Conservation (phyloP, 2,888 invertebrate species). For the Drosophila subsilvestris region DNA sequence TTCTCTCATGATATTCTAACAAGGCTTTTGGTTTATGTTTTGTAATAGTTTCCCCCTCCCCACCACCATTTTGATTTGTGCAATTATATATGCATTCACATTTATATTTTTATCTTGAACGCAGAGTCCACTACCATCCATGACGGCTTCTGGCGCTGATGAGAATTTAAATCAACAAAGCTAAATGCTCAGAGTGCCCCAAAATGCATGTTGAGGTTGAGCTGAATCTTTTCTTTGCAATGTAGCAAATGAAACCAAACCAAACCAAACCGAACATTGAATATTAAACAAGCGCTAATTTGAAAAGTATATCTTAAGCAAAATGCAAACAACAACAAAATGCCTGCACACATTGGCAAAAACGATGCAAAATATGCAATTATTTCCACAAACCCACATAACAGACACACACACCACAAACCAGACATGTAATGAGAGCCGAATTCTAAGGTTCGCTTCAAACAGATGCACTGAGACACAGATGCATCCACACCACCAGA, state of each 20-base stretch:
- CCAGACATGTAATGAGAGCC: slow-evolving; percentile 26
- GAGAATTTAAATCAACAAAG: slow-evolving; percentile 89
- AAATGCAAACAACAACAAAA: slow-evolving; percentile 21
- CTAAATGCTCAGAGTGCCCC: slow-evolving; percentile 81
- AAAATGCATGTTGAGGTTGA: slow-evolving; percentile 67
- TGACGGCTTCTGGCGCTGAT: slow-evolving; percentile 87
- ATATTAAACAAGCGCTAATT: slow-evolving; percentile 53
- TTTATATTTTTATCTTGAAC: slow-evolving; percentile 75
- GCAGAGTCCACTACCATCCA: slow-evolving; percentile 89
- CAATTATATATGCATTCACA: slow-evolving; percentile 64
- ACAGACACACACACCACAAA: slow-evolving; percentile 15
- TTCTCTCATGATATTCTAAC: slow-evolving; percentile 25
- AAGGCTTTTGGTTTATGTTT: slow-evolving; percentile 45
- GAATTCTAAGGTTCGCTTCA: slow-evolving; percentile 19
- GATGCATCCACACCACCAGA: slow-evolving; percentile 32
- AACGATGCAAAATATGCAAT: slow-evolving; percentile 40
- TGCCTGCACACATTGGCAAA: slow-evolving; percentile 41
- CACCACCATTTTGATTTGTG: slow-evolving; percentile 43
- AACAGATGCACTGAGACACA: slow-evolving; percentile 43
- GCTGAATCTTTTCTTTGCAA: slow-evolving; percentile 58
- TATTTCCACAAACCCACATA: slow-evolving; percentile 44
- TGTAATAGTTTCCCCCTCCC: slow-evolving; percentile 23
- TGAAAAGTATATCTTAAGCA: slow-evolving; percentile 63
- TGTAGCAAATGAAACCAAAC: slow-evolving; percentile 36
- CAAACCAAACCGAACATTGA: slow-evolving; percentile 32